Conservation (phyloP, 2,797 vertebrate genomes). For the Acrocephalus scirpaceus region DNA sequence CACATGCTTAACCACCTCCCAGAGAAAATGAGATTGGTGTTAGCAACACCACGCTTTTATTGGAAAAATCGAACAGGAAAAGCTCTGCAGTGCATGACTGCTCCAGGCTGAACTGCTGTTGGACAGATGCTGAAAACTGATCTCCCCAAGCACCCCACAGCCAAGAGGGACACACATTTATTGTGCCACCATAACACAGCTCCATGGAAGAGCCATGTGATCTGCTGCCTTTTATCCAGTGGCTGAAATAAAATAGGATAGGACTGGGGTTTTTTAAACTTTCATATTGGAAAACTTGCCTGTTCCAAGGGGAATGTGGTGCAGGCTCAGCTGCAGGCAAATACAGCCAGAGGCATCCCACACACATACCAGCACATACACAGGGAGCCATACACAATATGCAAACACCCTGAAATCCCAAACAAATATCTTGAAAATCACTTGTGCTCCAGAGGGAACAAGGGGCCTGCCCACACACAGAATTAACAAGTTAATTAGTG, state of each 20-base stretch:
- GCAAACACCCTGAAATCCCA: slow-evolving; percentile 49
- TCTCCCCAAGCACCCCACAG: background rate
- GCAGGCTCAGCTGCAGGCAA: slow-evolving; percentile 28
- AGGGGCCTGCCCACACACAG: slow-evolving; percentile 30
- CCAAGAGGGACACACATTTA: background rate
- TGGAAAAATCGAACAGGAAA: background rate
- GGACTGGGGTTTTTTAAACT: background rate
- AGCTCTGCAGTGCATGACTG: background rate
- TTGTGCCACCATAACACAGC: background rate
- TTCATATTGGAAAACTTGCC: background rate
- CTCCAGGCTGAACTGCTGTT: background rate
- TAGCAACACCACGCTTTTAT: background rate
- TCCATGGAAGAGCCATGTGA: background rate
- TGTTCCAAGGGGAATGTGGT: background rate
- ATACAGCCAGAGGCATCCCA: slow-evolving; percentile 37
- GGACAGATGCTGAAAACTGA: background rate
- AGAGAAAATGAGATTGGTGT: background rate
- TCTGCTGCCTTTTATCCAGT: background rate
- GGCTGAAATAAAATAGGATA: background rate
- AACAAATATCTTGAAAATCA: slow-evolving; percentile 35
- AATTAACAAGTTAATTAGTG: slow-evolving; percentile 54
- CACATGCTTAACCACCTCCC: background rate
- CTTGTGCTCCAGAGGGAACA: slow-evolving; percentile 25
- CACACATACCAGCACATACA: slow-evolving; percentile 50
- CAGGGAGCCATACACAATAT: background rate